These are phyloP conservation scores for Sycophila sp. DNA, from an alignment of 1,140 invertebrate species.

Conservation along the genomic window DNA sequence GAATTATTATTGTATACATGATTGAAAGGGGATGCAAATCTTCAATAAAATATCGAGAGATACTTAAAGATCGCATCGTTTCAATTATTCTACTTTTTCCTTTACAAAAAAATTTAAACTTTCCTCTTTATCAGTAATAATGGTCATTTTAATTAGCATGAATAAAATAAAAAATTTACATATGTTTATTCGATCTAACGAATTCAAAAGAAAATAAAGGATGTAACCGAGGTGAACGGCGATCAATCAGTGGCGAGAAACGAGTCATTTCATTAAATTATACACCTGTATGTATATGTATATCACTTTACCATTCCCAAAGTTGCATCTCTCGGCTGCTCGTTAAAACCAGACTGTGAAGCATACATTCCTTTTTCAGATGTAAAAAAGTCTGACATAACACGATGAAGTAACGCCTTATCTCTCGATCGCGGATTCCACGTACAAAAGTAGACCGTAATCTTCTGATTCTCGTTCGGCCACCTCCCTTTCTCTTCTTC, in stretches of 20 bases:
- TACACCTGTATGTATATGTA: too few relatives aligned
- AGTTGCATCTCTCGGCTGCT: slow-evolving; percentile 5
- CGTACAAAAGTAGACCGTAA: slow-evolving; percentile 32
- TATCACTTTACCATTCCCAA: slow-evolving; percentile 13
- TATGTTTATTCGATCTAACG: too few relatives aligned
- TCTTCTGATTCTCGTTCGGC: not conserved
- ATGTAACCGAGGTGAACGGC: not conserved
- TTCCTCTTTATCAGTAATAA: too few relatives aligned
- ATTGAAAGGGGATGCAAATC: too few relatives aligned
- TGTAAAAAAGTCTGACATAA: slow-evolving; percentile 31
- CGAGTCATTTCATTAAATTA: slow-evolving; percentile 33
- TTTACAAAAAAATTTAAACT: too few relatives aligned
- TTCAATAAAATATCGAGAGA: too few relatives aligned
- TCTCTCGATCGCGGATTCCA: slow-evolving; percentile 27
- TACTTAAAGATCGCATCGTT: too few relatives aligned
- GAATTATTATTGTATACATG: too few relatives aligned
- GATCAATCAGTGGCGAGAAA: slow-evolving; percentile 26
- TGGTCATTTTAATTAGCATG: too few relatives aligned
- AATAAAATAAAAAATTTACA: too few relatives aligned
- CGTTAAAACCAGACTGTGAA: slow-evolving; percentile 33
- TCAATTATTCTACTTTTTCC: too few relatives aligned
- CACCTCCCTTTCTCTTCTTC: not conserved
- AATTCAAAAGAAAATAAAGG: not conserved
- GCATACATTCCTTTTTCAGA: slow-evolving; percentile 27
- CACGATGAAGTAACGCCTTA: slow-evolving; percentile 33